Conservation (phyloP, 1,140 invertebrate species). For the Platorchestia sp. region DNA sequence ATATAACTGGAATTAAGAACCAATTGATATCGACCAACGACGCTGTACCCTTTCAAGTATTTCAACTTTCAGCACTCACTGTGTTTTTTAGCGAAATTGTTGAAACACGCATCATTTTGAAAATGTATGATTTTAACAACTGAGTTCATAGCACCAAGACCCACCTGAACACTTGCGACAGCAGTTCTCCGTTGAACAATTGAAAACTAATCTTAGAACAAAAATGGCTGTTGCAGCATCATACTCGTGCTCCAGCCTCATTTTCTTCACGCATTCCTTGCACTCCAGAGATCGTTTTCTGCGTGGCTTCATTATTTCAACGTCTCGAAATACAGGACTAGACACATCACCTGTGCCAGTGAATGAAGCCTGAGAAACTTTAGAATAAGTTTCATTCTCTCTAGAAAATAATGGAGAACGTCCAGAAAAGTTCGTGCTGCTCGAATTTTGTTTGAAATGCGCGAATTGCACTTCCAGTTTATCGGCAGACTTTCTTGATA, state of each 20-base stretch:
- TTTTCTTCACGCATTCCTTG: conserved; percentile 4
- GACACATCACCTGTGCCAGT: background rate
- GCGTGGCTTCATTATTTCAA: too few relatives aligned
- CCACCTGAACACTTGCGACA: background rate
- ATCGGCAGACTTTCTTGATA: background rate
- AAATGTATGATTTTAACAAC: background rate
- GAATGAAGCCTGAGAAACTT: background rate
- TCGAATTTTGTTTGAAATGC: background rate
- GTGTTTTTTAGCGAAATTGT: background rate
- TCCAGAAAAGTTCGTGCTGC: background rate
- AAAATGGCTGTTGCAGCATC: background rate
- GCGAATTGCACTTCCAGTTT: background rate
- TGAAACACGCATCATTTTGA: background rate
- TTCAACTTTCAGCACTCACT: background rate
- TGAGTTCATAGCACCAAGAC: background rate
- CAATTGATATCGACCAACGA: background rate
- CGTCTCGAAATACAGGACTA: background rate
- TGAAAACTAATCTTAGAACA: background rate
- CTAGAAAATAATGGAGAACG: background rate
- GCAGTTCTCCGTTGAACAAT: background rate
- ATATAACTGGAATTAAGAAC: background rate
- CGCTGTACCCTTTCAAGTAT: background rate
- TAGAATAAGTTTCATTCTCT: background rate
- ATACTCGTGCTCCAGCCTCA: conserved; percentile 9
- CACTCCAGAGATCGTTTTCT: background rate